Evolutionary conservation across 2,797 vertebrate genomes (phyloP), one percentile per base, ranked within the genome.

Genomic region (Anguilla marmorata): DNA sequence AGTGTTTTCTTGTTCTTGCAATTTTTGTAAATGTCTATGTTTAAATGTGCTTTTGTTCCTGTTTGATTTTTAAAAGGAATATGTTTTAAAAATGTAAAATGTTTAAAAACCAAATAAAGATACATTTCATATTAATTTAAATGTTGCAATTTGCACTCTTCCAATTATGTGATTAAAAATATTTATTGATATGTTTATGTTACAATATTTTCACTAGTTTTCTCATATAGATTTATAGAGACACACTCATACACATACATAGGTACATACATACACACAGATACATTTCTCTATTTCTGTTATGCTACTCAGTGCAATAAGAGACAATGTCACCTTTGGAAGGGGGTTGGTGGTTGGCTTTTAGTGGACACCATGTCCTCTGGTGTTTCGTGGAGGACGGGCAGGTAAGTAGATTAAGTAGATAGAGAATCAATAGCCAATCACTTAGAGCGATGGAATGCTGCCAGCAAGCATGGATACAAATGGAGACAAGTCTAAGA

Each of bases 381-480:
- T 87, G 90, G 90, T 93, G 91, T 91, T 91, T 87, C 88, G 74
- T 48, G 86, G 86, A 87, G 86, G 84, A 89, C 85, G 89, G 33
- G 88, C 92, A 93, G 91, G 91, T 95, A 96, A 96, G 92, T 94
- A 92, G 93, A 96, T 96, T 96, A 95, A 89, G 90, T 90, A 89
- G 87, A 93, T 87, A 90, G 89, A 63, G 87, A 94, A 96, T 96
- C 95, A 89, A 96, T 95, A 94, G 92, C 91, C 94, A 96, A 96
- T 96, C 94, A 95, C 95, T 96, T 95, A 95, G 90, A 82, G 88
- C 89, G 86, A 45, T 92, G 91, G 92, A 93, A 88, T 56, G 74
- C 90, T 91, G 93, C 91, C 93, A 94, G 91, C 88, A 89, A 91
- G 86, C 27, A 89, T 27, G 45, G 83, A 63, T 89, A 63, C 85